These are phyloP conservation scores for Podarcis raffonei DNA, from an alignment of 2,113 vertebrate genomes.

Conservation along the genomic window DNA sequence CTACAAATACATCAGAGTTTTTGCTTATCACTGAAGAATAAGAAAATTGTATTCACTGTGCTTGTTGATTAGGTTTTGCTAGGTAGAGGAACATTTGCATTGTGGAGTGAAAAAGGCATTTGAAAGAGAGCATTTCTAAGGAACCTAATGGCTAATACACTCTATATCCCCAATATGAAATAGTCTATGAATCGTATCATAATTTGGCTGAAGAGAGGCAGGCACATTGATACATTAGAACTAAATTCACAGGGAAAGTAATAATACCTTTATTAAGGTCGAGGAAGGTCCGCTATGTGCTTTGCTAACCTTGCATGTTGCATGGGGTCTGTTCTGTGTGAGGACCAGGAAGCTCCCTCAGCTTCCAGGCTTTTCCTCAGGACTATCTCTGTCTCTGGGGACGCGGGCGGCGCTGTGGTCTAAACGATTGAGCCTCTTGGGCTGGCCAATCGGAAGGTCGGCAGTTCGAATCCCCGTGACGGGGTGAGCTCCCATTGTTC, in stretches of 20 bases:
- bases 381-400: background rate
- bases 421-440: too few relatives aligned
- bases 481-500: too few relatives aligned
- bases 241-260: background rate
- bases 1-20: background rate
- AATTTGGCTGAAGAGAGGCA: slow-evolving; percentile 27
- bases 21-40: slow-evolving; percentile 20
- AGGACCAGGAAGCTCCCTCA: background rate
- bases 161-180: slow-evolving; percentile 44
- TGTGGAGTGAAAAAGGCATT: slow-evolving; percentile 42
- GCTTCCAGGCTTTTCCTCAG: background rate
- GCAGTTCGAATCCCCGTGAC: too few relatives aligned
- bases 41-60: slow-evolving; percentile 13
- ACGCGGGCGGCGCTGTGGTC: too few relatives aligned
- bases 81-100: slow-evolving; percentile 36
- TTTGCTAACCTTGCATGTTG: background rate
- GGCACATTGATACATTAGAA: background rate
- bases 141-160: slow-evolving; percentile 47
- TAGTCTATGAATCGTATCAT: slow-evolving; percentile 54
- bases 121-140: slow-evolving; percentile 49
- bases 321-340: slow-evolving; percentile 36
- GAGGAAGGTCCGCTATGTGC: background rate
- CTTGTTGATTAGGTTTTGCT: slow-evolving; percentile 17
- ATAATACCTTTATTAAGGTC: background rate
- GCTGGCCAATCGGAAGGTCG: too few relatives aligned